These are phyloP conservation scores for Cynoglossus semilaevis DNA, from an alignment of 2,113 vertebrate genomes.

Conservation along the genomic window DNA sequence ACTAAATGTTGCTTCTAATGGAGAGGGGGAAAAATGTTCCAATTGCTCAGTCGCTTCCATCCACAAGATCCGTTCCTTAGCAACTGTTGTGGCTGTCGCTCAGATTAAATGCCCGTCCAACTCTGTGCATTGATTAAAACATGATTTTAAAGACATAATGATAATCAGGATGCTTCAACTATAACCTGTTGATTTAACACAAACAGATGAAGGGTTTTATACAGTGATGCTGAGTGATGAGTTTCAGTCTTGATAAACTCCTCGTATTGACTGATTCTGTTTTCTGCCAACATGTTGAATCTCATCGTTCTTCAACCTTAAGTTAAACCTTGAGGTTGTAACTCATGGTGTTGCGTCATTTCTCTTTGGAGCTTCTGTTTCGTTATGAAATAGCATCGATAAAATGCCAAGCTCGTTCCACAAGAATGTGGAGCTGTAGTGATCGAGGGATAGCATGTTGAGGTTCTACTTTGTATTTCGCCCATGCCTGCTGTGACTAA, in stretches of 20 bases:
- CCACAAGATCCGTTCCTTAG: slow-evolving; percentile 11
- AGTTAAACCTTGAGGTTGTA: slow-evolving; percentile 1
- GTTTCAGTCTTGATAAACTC: neutral
- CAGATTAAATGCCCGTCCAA: slow-evolving; percentile 16
- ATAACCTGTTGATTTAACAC: neutral
- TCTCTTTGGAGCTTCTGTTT: neutral
- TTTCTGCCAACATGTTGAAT: slow-evolving; percentile 7
- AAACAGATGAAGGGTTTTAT: neutral
- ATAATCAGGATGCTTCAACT: neutral
- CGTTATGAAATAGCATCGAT: slow-evolving; percentile 19
- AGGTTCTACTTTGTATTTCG: slow-evolving; percentile 48
- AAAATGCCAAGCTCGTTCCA: neutral
- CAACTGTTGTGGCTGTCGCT: slow-evolving; percentile 26
- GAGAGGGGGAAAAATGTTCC: neutral
- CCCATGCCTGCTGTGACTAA: slow-evolving; percentile 45
- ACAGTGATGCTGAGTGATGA: neutral
- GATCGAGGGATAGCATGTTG: slow-evolving; percentile 30
- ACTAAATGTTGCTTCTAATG: slow-evolving; percentile 6
- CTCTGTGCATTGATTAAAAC: neutral
- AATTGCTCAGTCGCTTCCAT: neutral
- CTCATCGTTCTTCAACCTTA: neutral
- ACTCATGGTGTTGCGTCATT: neutral
- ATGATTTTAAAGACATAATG: neutral
- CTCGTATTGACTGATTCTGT: neutral
- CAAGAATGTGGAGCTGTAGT: neutral